Conservation (phyloP, 2,113 vertebrate genomes). For the Thamnophis sirtalis region DNA sequence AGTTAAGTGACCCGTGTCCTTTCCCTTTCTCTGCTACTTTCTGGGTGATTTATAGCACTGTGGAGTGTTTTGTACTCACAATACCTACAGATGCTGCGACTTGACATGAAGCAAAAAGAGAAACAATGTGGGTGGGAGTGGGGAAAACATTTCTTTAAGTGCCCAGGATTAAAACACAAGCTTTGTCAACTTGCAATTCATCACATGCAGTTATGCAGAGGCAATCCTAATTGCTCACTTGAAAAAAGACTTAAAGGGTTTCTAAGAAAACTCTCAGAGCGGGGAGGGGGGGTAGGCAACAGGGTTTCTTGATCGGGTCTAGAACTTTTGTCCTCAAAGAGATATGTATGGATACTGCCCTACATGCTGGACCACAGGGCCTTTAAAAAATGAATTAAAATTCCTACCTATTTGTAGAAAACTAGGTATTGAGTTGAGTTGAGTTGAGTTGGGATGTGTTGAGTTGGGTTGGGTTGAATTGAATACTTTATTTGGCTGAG, state of each 20-base stretch:
- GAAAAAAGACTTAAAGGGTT: not conserved
- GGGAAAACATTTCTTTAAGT: not conserved
- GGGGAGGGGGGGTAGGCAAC: not conserved
- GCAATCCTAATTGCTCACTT: too few species aligned
- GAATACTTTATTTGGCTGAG: too few species aligned
- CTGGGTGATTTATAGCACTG: constrained; percentile 1
- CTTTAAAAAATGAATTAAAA: not conserved
- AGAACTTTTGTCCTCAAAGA: not conserved
- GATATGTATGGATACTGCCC: not conserved
- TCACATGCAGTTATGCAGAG: not conserved
- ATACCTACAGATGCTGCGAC: not conserved
- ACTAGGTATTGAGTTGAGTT: too few species aligned
- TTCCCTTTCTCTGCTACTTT: not conserved
- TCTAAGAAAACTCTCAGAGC: not conserved
- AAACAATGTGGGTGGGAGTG: not conserved
- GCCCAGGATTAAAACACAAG: not conserved
- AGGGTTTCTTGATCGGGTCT: not conserved
- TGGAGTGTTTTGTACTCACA: constrained; percentile 6
- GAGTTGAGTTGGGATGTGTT: too few species aligned
- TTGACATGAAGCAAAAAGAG: not conserved
- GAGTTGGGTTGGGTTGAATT: too few species aligned
- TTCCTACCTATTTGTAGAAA: too few species aligned
- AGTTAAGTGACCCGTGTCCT: not conserved
- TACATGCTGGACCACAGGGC: not conserved
- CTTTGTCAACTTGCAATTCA: not conserved